Evolutionary conservation across 37 sponge, comb jelly and placozoan species (phyloP), one percentile per base, ranked within the genome.

Genomic region (Hexactinellida sp.): DNA sequence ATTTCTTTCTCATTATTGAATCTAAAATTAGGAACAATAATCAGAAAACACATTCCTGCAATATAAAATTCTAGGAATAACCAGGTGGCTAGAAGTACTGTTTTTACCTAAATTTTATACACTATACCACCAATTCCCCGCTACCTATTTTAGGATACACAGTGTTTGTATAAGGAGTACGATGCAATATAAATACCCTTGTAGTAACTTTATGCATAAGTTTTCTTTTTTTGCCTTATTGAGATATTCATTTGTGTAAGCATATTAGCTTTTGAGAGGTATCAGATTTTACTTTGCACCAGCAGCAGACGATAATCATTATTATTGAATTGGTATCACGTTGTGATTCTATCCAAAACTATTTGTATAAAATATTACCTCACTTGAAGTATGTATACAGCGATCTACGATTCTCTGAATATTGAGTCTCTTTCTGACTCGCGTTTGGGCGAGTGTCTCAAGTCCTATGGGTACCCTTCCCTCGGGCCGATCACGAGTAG

Each of bases 401-500:
- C 25, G 5, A 23, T 63, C 34, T 63, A 63, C 30, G 76, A 63
- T 63, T 63, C 76, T 21, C 21, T 63, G 30, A 63, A 63, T 28
- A 63, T 63, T 63, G 84, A 88, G 84, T 36, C 55, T 28, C 24
- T 90, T 21, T 87, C 85, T 38, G 92, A 92, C 55, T 41, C 83
- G 19, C 86, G 87, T 35, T 86, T 92, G 1, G 54, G 86, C n/a
- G 39, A 21, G 19, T 32, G 85, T 23, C 86, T 92, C 37, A 55
- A 37, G 23, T 32, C 54, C 24, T 36, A 54, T 21, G 89, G 89
- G n/a, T 38, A 88, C 35, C 37, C 9, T 41, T 25, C 83, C 1
- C 84, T 47, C 19, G 92, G 92, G 0, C 92, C 92, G 0, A 92
- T 92, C 30, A 92, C 90, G 0, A 86, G 89, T 24, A 82, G 86